A percentile compares a stretch with the other conserved stretches of the same genome.
Evolutionary conservation across 2,797 vertebrate species (phyloP).

Genomic region (Muscicapa comitata): DNA sequence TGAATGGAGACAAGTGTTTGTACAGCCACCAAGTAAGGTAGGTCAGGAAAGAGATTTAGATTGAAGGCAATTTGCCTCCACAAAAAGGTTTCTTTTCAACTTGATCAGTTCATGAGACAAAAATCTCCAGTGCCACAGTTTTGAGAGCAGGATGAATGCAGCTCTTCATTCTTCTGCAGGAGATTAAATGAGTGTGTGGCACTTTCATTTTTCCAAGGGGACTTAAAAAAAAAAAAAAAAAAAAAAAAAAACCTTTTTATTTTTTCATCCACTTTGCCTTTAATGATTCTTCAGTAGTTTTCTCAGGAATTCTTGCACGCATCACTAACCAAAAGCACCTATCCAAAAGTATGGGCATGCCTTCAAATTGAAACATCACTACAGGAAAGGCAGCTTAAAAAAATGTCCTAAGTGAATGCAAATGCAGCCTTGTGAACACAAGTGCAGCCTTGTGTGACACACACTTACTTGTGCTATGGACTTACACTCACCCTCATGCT

Average conservation of each 20-base stretch:
- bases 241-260: background rate
- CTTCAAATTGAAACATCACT: background rate
- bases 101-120: background rate
- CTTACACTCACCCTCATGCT: background rate
- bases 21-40: background rate
- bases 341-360: background rate
- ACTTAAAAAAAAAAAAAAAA: background rate
- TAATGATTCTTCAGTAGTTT: background rate
- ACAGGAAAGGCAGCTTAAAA: background rate
- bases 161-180: slow-evolving; percentile 1
- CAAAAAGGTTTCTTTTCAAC: background rate
- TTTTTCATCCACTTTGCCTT: background rate
- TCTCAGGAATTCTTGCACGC: background rate
- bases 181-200: background rate
- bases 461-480: background rate
- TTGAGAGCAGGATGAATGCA: background rate
- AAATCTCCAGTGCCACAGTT: slow-evolving; percentile 1
- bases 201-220: slow-evolving; percentile 15
- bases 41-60: background rate
- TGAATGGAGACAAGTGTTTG: background rate
- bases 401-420: background rate
- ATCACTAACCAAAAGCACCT: background rate
- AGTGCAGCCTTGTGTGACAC: background rate
- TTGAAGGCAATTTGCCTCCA: background rate
- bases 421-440: background rate